Percentiles rank a stretch among this genome's conserved stretches.
These are phyloP conservation scores for Toxostoma redivivum DNA, from an alignment of 2,113 vertebrate species.

Conservation along the genomic window DNA sequence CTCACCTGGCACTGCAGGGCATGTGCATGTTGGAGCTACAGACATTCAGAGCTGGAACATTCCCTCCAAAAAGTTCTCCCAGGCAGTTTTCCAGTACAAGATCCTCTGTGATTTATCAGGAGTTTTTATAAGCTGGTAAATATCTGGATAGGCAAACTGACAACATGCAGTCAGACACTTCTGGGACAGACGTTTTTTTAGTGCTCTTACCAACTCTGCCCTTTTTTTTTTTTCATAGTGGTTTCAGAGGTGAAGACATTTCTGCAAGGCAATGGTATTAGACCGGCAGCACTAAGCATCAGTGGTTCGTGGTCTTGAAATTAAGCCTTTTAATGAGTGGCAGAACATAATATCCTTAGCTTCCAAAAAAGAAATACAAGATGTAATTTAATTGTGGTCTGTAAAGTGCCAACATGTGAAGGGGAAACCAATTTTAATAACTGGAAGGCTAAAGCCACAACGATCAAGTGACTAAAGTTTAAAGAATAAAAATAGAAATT, in stretches of 20 bases:
- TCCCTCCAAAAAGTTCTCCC: background rate
- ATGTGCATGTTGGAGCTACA: background rate
- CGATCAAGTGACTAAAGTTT: background rate
- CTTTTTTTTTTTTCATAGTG: background rate
- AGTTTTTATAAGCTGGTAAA: background rate
- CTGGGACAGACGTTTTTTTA: background rate
- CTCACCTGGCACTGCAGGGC: background rate
- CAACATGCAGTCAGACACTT: background rate
- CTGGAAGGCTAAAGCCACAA: background rate
- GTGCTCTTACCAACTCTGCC: background rate
- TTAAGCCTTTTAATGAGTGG: background rate
- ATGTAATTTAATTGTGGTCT: background rate
- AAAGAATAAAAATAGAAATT: background rate
- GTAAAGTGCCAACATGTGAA: background rate
- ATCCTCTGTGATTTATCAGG: background rate
- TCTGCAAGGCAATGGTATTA: background rate
- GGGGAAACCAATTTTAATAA: background rate
- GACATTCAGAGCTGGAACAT: background rate
- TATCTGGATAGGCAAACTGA: background rate
- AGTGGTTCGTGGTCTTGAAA: conserved; percentile 17
- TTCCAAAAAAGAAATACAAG: background rate
- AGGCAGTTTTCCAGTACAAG: background rate
- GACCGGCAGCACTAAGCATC: background rate
- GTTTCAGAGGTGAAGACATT: background rate
- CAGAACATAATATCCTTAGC: background rate